Evolutionary conservation across 2,113 vertebrate species (phyloP).

Genomic region (Aldabrachelys gigantea): DNA sequence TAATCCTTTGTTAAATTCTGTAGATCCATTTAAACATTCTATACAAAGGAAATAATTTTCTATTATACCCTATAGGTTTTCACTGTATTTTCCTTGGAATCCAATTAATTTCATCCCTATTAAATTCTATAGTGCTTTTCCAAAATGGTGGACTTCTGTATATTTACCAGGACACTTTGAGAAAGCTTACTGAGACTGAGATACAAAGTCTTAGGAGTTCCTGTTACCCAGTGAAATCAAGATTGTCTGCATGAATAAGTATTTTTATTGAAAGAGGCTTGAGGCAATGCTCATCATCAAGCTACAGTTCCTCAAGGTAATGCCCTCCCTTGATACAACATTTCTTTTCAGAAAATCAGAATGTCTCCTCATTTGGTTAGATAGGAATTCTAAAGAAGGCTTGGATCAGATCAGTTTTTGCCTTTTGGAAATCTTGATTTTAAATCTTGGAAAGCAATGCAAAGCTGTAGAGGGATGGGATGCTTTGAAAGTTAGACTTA

Average conservation of each 20-base stretch:
- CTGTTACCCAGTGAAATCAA: conserved; percentile 64
- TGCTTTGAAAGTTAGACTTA: not conserved
- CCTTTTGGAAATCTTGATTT: not conserved
- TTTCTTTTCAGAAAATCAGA: conserved; percentile 2
- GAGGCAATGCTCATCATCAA: conserved; percentile 24
- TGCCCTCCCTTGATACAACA: not conserved
- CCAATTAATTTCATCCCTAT: not conserved
- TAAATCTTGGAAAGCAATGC: not conserved
- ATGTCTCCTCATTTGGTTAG: not conserved
- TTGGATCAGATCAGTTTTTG: conserved; percentile 8
- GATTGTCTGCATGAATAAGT: conserved; percentile 53
- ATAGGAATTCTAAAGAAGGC: not conserved
- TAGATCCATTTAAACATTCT: not conserved
- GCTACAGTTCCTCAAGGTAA: conserved; percentile 43
- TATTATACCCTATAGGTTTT: not conserved
- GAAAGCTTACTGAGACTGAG: not conserved
- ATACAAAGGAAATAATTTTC: not conserved
- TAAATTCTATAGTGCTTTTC: not conserved
- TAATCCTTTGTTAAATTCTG: not conserved
- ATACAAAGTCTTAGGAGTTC: conserved; percentile 49
- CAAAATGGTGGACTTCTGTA: not conserved
- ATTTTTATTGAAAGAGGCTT: conserved; percentile 57
- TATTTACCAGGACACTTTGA: not conserved
- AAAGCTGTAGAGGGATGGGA: not conserved
- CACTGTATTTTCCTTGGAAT: not conserved